A percentile compares a stretch with the other conserved stretches of the same genome.
These are phyloP conservation scores for Synergus gifuensis DNA, from an alignment of 2,888 invertebrate genomes.

Conservation along the genomic window DNA sequence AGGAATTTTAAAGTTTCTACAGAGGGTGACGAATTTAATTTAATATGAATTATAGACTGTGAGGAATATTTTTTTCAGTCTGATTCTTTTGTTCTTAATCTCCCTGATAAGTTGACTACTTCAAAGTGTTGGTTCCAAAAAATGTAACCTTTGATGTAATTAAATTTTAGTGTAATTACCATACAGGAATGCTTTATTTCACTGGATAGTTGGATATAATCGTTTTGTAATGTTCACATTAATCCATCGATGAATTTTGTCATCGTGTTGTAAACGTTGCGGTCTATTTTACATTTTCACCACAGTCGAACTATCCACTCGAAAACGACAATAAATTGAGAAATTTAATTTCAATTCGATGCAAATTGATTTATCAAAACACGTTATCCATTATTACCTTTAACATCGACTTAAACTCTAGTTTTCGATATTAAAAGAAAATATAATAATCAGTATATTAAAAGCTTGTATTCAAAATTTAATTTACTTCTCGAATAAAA, in stretches of 20 bases:
- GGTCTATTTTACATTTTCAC: not conserved
- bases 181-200: constrained; percentile 6
- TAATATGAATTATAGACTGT: constrained; percentile 25
- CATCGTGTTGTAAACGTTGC: constrained; percentile 12
- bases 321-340: not conserved
- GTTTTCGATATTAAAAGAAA: not conserved
- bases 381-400: too few relatives aligned
- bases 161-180: not conserved
- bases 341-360: not conserved
- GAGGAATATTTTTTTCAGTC: not conserved
- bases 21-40: constrained; percentile 13
- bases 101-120: not conserved
- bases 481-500: not conserved
- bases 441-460: not conserved
- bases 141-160: not conserved
- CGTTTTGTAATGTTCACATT: constrained; percentile 17
- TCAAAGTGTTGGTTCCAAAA: not conserved
- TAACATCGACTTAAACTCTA: too few relatives aligned
- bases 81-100: not conserved
- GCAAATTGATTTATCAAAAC: too few relatives aligned
- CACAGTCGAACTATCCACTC: not conserved
- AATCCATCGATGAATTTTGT: constrained; percentile 25
- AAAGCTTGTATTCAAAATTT: too few relatives aligned
- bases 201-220: constrained; percentile 28
- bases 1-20: not conserved